phyloP scores from a whole-genome alignment of 1,140 invertebrate genomes.

The Lethocerus indicus region DNA sequence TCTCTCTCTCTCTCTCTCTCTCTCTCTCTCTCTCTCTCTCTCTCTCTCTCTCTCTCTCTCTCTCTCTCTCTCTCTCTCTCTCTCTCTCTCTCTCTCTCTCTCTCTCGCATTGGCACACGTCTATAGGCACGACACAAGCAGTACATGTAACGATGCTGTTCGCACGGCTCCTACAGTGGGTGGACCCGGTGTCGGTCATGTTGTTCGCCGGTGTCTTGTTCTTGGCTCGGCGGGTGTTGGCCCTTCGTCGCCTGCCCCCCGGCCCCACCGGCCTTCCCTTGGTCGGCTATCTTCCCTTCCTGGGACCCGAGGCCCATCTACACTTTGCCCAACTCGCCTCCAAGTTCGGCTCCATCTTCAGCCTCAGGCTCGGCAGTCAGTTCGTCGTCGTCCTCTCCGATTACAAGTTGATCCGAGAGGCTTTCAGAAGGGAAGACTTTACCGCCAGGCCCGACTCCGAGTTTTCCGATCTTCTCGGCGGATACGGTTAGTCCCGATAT shows the following conservation, averaged over 20 bases:
- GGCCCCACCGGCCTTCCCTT: conserved; percentile 72
- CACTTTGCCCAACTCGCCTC: conserved; percentile 53
- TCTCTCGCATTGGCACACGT: neutral
- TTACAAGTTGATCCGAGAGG: conserved; percentile 62
- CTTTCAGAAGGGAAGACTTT: conserved; percentile 69
- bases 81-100: neutral
- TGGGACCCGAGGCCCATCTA: conserved; percentile 59
- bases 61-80: too few relatives aligned
- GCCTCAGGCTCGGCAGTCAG: conserved; percentile 60
- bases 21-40: neutral
- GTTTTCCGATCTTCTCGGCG: conserved; percentile 69
- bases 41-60: neutral
- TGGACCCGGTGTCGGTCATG: neutral
- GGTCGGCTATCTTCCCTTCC: conserved; percentile 62
- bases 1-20: neutral
- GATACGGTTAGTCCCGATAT: conserved; percentile 85
- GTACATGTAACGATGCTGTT: too few relatives aligned
- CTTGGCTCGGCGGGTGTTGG: conserved; percentile 30
- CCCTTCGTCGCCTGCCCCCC: conserved; percentile 47
- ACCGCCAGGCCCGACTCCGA: conserved; percentile 67
- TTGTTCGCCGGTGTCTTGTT: neutral
- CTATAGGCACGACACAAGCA: too few relatives aligned
- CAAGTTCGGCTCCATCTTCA: conserved; percentile 65
- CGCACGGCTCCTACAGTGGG: neutral
- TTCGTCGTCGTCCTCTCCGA: conserved; percentile 71